Conservation (phyloP, 2,113 vertebrate species). For the Melanerpes formicivorus region DNA sequence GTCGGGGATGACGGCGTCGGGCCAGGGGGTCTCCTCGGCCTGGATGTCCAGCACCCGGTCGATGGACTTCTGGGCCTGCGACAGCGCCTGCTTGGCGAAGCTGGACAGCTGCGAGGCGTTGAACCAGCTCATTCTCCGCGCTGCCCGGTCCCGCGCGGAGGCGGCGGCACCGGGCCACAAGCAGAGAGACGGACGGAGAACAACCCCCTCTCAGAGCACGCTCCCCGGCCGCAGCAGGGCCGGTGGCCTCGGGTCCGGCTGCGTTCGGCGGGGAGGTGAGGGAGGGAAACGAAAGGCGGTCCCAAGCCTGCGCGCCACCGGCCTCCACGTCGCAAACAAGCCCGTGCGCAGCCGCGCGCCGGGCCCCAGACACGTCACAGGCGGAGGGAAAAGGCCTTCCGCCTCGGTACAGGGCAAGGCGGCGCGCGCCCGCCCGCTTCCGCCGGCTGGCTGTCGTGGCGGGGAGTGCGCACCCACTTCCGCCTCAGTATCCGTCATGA, state of each 20-base stretch:
- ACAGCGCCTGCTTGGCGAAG: conserved; percentile 97
- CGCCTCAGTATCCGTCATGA: not conserved
- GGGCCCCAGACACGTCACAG: not conserved
- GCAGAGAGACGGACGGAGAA: not conserved
- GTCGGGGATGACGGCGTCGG: conserved; percentile 77
- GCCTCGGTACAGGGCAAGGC: not conserved
- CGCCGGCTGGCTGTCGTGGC: not conserved
- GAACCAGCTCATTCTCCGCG: conserved; percentile 92
- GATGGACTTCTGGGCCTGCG: conserved; percentile 96
- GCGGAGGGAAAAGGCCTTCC: not conserved
- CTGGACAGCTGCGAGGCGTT: conserved; percentile 96
- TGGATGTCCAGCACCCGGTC: conserved; percentile 96
- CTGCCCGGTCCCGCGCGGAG: not conserved
- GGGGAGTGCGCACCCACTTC: too few relatives aligned
- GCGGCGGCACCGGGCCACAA: not conserved
- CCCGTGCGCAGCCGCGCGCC: not conserved
- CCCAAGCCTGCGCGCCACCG: conserved; percentile 31
- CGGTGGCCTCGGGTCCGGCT: not conserved
- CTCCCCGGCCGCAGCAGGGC: not conserved
- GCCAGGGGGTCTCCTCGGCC: conserved; percentile 88
- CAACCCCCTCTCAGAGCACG: not conserved
- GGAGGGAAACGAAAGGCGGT: too few relatives aligned
- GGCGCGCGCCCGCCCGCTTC: not conserved
- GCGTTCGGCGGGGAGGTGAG: not conserved
- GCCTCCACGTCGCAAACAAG: conserved; percentile 63